A percentile compares a stretch with the other conserved stretches of the same genome.
Evolutionary conservation across 2,113 vertebrate genomes (phyloP).

Genomic region (Pterocles orientalis): DNA sequence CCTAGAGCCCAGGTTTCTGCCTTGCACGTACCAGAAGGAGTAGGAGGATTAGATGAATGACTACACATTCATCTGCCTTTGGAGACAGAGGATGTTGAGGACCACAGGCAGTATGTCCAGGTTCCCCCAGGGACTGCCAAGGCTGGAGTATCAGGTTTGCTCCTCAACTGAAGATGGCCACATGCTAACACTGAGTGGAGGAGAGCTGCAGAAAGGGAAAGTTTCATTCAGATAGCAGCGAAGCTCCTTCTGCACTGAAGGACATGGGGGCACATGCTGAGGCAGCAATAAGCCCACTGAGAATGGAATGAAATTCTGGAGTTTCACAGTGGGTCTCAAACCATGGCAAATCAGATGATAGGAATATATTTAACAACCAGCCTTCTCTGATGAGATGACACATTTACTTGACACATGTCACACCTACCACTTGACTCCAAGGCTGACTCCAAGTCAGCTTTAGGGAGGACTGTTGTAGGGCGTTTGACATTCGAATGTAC

Average conservation of each 20-base stretch:
- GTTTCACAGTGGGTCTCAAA: background rate
- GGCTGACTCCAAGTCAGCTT: slow-evolving; percentile 15
- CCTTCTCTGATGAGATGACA: background rate
- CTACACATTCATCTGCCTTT: background rate
- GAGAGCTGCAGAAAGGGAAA: background rate
- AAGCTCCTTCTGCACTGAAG: background rate
- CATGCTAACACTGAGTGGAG: rapidly evolving
- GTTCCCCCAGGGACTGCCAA: background rate
- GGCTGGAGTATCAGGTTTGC: background rate
- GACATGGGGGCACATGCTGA: rapidly evolving
- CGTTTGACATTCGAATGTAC: background rate
- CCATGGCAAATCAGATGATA: background rate
- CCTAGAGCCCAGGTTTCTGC: background rate
- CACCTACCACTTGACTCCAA: slow-evolving; percentile 38
- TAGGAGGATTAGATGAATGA: background rate
- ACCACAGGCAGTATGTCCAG: rapidly evolving
- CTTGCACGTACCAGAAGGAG: background rate
- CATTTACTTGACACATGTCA: slow-evolving; percentile 6
- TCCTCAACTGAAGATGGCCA: background rate
- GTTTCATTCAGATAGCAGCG: background rate
- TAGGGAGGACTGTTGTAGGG: slow-evolving; percentile 39
- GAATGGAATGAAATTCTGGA: background rate
- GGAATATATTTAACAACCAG: background rate
- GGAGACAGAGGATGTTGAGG: background rate
- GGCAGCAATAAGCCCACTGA: background rate